Percentiles rank a stretch among this genome's conserved stretches.
Conservation (phyloP, 1,140 invertebrate species). For the Drosophila lacertosa region DNA sequence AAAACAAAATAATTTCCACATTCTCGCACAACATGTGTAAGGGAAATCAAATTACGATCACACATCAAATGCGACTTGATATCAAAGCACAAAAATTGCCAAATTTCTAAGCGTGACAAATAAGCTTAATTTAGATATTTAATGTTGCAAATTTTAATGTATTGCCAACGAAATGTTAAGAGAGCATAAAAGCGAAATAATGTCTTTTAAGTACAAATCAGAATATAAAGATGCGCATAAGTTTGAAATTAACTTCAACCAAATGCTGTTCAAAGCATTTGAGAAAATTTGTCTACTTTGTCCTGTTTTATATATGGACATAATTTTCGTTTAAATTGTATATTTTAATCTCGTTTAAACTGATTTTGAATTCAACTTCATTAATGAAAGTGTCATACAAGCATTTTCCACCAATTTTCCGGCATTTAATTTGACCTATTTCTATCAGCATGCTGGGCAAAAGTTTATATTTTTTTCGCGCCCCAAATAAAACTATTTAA, state of each 20-base stretch:
- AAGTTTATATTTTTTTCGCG: neutral
- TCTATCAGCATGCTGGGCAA: neutral
- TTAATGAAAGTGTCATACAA: neutral
- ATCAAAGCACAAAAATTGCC: conserved; percentile 26
- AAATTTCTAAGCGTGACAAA: conserved; percentile 9
- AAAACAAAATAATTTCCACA: conserved; percentile 9
- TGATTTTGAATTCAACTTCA: too few relatives aligned
- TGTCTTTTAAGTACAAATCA: neutral
- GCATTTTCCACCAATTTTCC: too few relatives aligned
- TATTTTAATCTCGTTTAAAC: too few relatives aligned
- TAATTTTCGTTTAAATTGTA: too few relatives aligned
- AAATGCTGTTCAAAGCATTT: neutral
- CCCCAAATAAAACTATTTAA: neutral
- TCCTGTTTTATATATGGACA: too few relatives aligned
- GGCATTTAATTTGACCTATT: too few relatives aligned
- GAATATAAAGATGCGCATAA: too few relatives aligned
- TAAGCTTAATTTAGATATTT: conserved; percentile 37
- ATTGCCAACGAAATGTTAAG: neutral
- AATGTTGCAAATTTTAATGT: conserved; percentile 10
- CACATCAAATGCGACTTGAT: conserved; percentile 38
- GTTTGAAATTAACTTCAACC: too few relatives aligned
- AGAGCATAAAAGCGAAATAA: neutral
- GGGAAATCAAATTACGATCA: conserved; percentile 34
- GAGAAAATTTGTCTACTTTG: too few relatives aligned
- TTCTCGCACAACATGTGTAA: conserved; percentile 18